Evolutionary conservation across 2,888 invertebrate genomes (phyloP).

Genomic region (Ennomos quercinarius): DNA sequence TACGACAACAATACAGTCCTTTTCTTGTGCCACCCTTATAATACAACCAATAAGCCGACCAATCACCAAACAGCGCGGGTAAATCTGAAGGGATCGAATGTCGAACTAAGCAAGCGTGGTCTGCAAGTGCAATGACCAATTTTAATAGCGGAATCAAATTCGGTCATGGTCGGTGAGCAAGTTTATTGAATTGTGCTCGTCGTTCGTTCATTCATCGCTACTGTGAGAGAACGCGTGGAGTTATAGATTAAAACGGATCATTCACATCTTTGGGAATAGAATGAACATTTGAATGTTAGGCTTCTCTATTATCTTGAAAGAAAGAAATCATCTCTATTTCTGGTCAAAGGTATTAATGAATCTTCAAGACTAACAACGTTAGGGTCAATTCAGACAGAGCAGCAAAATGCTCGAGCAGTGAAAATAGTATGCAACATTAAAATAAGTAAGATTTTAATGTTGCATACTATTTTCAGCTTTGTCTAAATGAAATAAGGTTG

Average conservation of each 20-base stretch:
- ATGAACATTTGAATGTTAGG: background rate
- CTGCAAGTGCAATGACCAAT: constrained; percentile 42
- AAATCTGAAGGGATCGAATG: constrained; percentile 35
- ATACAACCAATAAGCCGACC: constrained; percentile 45
- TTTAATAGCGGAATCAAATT: constrained; percentile 42
- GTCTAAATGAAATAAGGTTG: too few species aligned
- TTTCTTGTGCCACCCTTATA: constrained; percentile 12
- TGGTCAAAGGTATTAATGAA: background rate
- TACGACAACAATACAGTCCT: background rate
- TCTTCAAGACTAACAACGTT: constrained; percentile 7
- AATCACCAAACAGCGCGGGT: constrained; percentile 44
- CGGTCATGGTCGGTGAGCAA: constrained; percentile 38
- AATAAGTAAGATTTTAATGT: too few species aligned
- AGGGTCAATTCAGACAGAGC: too few species aligned
- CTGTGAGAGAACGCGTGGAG: constrained; percentile 16
- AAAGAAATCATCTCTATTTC: background rate
- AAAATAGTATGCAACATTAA: too few species aligned
- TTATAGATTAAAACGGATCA: constrained; percentile 4
- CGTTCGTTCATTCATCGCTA: constrained; percentile 20
- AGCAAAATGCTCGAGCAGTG: too few species aligned
- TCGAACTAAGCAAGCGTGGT: constrained; percentile 30
- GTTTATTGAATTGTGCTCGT: constrained; percentile 34
- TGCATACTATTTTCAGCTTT: too few species aligned
- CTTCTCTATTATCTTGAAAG: background rate
- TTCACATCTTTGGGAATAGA: background rate